Conservation (phyloP, 2,113 vertebrate species). For the Sinocyclocheilus anshuiensis region DNA sequence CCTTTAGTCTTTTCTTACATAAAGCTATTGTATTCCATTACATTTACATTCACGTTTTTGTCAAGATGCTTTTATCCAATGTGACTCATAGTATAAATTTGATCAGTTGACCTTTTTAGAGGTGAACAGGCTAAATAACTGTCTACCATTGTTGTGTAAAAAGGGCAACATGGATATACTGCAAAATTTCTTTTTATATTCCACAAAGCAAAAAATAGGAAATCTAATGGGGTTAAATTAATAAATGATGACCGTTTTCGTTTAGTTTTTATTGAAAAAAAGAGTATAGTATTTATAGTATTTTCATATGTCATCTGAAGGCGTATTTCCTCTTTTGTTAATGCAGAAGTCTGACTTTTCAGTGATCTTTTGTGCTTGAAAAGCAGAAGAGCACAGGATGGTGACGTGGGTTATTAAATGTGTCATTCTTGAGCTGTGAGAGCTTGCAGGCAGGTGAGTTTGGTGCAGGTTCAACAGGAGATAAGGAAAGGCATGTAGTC, state of each 20-base stretch:
- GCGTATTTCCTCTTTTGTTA: not conserved
- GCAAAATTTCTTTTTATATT: not conserved
- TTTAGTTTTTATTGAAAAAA: not conserved
- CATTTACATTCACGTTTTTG: not conserved
- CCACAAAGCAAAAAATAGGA: not conserved
- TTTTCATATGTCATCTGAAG: not conserved
- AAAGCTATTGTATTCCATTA: not conserved
- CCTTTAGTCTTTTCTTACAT: not conserved
- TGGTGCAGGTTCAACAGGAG: not conserved
- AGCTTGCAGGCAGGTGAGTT: slow-evolving; percentile 20
- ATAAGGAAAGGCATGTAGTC: slow-evolving; percentile 40
- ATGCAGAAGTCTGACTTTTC: not conserved
- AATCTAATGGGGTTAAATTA: not conserved
- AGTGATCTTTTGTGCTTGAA: not conserved
- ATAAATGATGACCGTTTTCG: not conserved
- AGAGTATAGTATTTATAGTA: not conserved
- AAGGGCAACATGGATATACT: not conserved
- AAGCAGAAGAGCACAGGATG: not conserved
- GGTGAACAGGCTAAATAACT: not conserved
- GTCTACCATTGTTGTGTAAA: not conserved
- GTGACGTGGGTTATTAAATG: slow-evolving; percentile 26
- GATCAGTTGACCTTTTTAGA: not conserved
- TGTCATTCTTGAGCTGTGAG: slow-evolving; percentile 23
- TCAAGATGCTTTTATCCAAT: not conserved
- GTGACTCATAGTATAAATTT: not conserved